Conservation (phyloP, 2,797 vertebrate genomes). For the Xiphorhynchus erythropygius region DNA sequence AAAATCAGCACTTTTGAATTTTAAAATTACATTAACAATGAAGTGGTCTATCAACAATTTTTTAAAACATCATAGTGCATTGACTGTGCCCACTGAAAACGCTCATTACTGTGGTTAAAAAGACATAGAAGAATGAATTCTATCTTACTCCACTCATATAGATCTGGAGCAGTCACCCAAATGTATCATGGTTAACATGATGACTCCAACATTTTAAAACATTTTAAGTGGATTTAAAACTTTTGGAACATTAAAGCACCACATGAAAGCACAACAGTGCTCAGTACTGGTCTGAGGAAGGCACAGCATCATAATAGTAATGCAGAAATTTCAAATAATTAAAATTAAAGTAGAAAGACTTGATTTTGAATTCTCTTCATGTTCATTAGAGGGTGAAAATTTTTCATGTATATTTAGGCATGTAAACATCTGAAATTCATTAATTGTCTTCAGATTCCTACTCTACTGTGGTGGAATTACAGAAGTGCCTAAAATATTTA, state of each 20-base stretch:
- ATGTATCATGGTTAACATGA: neutral
- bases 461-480: neutral
- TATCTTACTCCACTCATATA: neutral
- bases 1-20: neutral
- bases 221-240: neutral
- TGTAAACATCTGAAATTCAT: accelerated
- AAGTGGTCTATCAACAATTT: neutral
- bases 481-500: neutral
- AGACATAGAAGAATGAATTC: neutral
- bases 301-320: neutral
- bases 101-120: neutral
- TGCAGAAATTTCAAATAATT: neutral
- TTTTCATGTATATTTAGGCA: neutral
- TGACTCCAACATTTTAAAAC: neutral
- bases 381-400: neutral
- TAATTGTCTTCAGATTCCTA: neutral
- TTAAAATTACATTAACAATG: neutral
- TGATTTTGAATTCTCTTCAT: neutral
- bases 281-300: neutral
- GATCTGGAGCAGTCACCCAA: neutral
- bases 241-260: neutral
- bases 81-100: neutral
- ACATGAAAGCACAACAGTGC: neutral
- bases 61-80: neutral
- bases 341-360: neutral